Conservation (phyloP, 2,113 vertebrate species). For the Aix galericulata region DNA sequence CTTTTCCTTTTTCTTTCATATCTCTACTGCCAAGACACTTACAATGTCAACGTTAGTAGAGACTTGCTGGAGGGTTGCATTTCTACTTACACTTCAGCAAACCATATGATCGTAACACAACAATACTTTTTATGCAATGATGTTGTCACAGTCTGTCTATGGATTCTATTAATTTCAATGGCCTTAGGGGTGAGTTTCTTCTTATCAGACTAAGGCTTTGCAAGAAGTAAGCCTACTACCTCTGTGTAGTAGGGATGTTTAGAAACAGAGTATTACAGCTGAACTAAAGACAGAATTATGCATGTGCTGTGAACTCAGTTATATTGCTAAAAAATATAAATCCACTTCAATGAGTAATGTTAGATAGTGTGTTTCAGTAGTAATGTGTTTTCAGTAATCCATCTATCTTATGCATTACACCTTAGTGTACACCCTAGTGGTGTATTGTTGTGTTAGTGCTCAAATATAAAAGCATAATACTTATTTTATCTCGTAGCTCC, state of each 20-base stretch:
- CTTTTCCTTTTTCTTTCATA: not conserved
- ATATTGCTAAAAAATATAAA: not conserved
- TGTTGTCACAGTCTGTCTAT: not conserved
- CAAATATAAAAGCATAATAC: not conserved
- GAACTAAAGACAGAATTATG: not conserved
- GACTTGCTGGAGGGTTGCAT: not conserved
- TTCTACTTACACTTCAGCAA: not conserved
- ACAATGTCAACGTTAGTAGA: not conserved
- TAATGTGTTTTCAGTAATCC: not conserved
- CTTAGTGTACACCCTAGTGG: not conserved
- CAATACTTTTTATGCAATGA: not conserved
- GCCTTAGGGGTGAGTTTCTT: not conserved
- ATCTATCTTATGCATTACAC: not conserved
- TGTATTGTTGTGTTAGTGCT: not conserved
- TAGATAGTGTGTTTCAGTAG: not conserved
- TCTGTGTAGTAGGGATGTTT: not conserved
- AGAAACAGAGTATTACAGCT: not conserved
- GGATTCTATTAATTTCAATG: not conserved
- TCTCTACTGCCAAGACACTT: not conserved
- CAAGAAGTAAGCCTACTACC: not conserved
- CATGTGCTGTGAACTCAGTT: not conserved
- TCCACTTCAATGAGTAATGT: not conserved
- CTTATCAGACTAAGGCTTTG: not conserved
- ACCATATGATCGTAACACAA: not conserved
- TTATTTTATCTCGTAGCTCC: not conserved